Percentiles rank a stretch among this genome's conserved stretches.
Evolutionary conservation across 2,113 vertebrate genomes (phyloP).

Genomic region (Ammodytes dubius): DNA sequence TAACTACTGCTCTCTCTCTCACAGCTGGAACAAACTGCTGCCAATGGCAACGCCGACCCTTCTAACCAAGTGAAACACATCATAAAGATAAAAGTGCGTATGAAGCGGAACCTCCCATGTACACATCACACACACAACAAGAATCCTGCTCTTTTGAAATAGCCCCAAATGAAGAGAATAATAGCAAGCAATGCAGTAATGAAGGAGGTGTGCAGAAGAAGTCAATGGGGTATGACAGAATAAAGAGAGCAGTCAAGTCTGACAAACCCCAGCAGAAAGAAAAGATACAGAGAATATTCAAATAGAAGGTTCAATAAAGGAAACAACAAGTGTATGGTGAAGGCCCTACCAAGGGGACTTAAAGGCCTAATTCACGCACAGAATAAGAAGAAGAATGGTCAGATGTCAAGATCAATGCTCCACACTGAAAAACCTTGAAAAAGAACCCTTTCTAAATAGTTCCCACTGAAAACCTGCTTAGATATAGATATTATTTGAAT

Average conservation of each 20-base stretch:
- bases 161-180: constrained; percentile 15
- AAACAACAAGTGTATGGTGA: constrained; percentile 21
- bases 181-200: constrained; percentile 14
- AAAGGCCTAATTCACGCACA: constrained; percentile 27
- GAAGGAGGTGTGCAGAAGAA: constrained; percentile 36
- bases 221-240: constrained; percentile 14
- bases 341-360: background rate
- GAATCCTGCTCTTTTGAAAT: background rate
- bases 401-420: background rate
- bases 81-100: constrained; percentile 89
- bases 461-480: too few relatives aligned
- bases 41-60: constrained; percentile 73
- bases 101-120: background rate
- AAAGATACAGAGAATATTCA: constrained; percentile 13
- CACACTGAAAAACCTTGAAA: too few relatives aligned
- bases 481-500: too few relatives aligned
- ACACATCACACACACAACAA: background rate
- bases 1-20: constrained; percentile 18
- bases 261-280: constrained; percentile 39
- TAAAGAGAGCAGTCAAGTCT: constrained; percentile 46
- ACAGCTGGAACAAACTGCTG: constrained; percentile 57
- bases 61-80: constrained; percentile 84
- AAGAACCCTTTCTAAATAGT: too few relatives aligned
- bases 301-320: constrained; percentile 41
- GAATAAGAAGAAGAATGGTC: constrained; percentile 10